Conservation (phyloP, 2,888 invertebrate genomes). For the Quadroppia sp. region DNA sequence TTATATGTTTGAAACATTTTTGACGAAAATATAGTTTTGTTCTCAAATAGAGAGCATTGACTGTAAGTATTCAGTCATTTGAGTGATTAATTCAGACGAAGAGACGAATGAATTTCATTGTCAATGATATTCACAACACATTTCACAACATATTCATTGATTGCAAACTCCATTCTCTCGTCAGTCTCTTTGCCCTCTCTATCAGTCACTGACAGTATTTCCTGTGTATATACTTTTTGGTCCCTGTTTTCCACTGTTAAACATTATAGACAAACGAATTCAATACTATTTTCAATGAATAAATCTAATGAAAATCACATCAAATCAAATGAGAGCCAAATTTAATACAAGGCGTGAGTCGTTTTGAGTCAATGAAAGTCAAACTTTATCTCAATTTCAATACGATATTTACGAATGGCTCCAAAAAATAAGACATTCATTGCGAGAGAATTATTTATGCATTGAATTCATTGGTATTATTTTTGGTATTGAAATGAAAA, state of each 20-base stretch:
- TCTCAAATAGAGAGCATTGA: too few relatives aligned
- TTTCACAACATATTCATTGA: too few relatives aligned
- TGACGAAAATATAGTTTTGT: too few relatives aligned
- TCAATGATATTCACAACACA: background rate
- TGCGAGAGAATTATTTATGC: too few relatives aligned
- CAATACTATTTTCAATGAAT: background rate
- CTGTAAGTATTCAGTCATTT: background rate
- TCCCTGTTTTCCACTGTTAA: background rate
- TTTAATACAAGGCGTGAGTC: background rate
- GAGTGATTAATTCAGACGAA: conserved; percentile 11
- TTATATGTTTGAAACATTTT: too few relatives aligned
- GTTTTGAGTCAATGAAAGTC: too few relatives aligned
- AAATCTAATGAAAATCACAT: background rate
- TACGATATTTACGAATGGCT: too few relatives aligned
- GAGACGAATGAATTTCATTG: conserved; percentile 6
- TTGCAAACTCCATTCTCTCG: background rate
- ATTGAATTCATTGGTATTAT: too few relatives aligned
- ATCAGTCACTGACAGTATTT: conserved; percentile 17
- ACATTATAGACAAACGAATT: background rate
- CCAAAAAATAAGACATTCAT: too few relatives aligned
- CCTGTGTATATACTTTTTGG: conserved; percentile 22
- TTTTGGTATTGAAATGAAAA: too few relatives aligned
- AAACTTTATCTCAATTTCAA: too few relatives aligned
- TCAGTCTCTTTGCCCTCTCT: background rate
- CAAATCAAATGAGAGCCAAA: background rate